phyloP scores from a whole-genome alignment of 2,888 invertebrate genomes.

The Prenolepis imparis region DNA sequence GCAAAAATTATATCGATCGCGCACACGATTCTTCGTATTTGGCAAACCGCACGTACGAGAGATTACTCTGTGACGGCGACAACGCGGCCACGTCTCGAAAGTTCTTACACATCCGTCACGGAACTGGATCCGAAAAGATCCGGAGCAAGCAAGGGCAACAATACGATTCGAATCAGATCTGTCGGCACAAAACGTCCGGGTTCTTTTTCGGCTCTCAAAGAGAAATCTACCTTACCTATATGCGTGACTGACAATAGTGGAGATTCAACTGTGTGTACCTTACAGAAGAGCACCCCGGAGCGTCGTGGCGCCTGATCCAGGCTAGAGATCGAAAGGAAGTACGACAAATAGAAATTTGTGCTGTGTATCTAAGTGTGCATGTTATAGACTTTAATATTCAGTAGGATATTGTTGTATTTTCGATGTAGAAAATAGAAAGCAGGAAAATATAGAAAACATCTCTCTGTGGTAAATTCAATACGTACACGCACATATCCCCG shows the following conservation, averaged over 20 bases:
- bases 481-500: background rate
- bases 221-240: conserved; percentile 33
- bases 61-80: conserved; percentile 13
- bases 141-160: conserved; percentile 36
- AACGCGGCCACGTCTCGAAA: conserved; percentile 2
- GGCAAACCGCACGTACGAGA: conserved; percentile 11
- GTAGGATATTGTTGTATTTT: conserved; percentile 16
- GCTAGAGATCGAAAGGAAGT: conserved; percentile 1
- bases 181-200: conserved; percentile 30
- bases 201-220: conserved; percentile 46
- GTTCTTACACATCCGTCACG: conserved; percentile 26
- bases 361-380: background rate
- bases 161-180: conserved; percentile 44
- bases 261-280: conserved; percentile 34
- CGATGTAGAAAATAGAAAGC: background rate
- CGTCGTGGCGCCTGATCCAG: background rate
- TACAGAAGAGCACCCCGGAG: background rate
- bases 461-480: background rate
- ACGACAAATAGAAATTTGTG: conserved; percentile 33
- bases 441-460: background rate
- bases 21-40: background rate
- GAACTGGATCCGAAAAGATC: conserved; percentile 23
- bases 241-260: conserved; percentile 36
- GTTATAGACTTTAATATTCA: background rate
- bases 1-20: background rate